Conservation (phyloP, 2,113 vertebrate species). For the Peromyscus californicus region DNA sequence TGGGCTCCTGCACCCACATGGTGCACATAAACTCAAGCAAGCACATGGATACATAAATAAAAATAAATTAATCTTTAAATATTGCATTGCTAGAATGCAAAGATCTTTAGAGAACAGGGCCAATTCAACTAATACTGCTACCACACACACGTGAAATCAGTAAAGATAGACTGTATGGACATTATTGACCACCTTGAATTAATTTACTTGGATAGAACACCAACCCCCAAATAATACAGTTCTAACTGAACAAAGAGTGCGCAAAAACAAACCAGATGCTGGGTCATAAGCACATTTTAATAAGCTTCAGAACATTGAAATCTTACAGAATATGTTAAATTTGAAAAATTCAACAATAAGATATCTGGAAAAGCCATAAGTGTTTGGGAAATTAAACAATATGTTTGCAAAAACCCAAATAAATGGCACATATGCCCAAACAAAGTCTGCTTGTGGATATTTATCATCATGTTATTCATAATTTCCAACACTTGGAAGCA, state of each 20-base stretch:
- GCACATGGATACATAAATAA: background rate
- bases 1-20: background rate
- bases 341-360: background rate
- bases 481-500: background rate
- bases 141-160: background rate
- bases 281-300: background rate
- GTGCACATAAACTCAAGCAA: background rate
- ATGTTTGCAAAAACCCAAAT: background rate
- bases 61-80: background rate
- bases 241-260: background rate
- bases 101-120: background rate
- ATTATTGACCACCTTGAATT: background rate
- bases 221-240: background rate
- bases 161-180: background rate
- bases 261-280: background rate
- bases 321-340: background rate
- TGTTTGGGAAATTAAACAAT: constrained; percentile 42
- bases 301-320: background rate
- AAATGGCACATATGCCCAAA: constrained; percentile 29
- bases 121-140: background rate
- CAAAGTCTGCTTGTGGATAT: background rate
- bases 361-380: constrained; percentile 44
- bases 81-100: background rate
- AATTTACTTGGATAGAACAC: background rate
- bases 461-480: background rate